Conservation (phyloP, 2,797 vertebrate genomes). For the Epinephelus coioides region DNA sequence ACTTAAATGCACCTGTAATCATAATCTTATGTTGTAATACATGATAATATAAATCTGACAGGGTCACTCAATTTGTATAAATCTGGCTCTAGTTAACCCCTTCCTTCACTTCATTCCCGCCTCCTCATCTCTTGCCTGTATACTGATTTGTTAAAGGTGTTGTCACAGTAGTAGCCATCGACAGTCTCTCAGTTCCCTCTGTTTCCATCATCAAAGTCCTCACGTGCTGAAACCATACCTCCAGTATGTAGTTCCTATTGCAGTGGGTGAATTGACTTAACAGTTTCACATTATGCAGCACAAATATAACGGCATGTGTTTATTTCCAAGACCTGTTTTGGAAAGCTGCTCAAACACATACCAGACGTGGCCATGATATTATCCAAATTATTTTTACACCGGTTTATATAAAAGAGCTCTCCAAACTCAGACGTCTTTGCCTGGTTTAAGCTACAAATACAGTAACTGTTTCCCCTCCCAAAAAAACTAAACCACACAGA, state of each 20-base stretch:
- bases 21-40: background rate
- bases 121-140: background rate
- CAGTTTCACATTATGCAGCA: background rate
- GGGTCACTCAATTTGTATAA: too few relatives aligned
- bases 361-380: background rate
- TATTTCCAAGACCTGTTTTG: constrained; percentile 9
- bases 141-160: constrained; percentile 12
- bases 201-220: background rate
- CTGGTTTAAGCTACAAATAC: constrained; percentile 10
- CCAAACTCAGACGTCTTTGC: background rate
- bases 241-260: background rate
- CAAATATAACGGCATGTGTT: background rate
- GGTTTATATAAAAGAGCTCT: background rate
- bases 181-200: background rate
- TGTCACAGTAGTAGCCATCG: background rate
- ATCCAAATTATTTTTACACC: background rate
- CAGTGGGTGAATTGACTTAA: background rate
- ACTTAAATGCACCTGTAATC: background rate
- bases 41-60: too few relatives aligned
- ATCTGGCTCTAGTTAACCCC: too few relatives aligned
- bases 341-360: background rate
- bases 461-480: background rate
- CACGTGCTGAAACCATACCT: background rate
- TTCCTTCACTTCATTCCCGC: background rate
- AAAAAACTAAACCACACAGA: background rate